Percentiles rank a stretch among this genome's conserved stretches.
These are phyloP conservation scores for Callaeas wilsoni DNA, from an alignment of 2,113 vertebrate species.

Conservation along the genomic window DNA sequence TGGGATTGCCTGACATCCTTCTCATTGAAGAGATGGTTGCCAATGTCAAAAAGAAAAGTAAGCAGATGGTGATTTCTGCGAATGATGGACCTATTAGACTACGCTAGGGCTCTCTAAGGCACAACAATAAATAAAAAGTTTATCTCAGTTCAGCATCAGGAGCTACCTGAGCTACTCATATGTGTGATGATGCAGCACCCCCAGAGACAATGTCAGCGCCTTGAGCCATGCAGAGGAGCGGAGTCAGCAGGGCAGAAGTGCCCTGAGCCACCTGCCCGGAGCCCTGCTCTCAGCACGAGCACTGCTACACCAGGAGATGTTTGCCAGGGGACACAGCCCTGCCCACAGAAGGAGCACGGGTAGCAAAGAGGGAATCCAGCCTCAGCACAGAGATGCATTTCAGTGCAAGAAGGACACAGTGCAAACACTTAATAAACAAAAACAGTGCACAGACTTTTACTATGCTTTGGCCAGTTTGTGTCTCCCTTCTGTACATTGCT, in stretches of 20 bases:
- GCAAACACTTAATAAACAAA: neutral
- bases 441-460: neutral
- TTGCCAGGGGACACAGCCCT: neutral
- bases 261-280: neutral
- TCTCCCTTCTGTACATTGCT: neutral
- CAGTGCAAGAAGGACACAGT: neutral
- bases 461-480: neutral
- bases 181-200: neutral
- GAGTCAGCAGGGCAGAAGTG: neutral
- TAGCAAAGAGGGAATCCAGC: neutral
- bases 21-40: neutral
- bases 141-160: neutral
- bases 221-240: neutral
- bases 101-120: neutral
- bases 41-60: neutral
- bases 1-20: neutral
- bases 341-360: neutral
- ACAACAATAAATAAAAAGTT: neutral
- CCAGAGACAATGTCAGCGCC: neutral
- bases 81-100: neutral
- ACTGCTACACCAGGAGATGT: neutral
- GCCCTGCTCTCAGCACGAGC: neutral
- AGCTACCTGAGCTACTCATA: rapidly evolving
- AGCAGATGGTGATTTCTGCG: neutral
- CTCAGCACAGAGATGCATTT: neutral